Evolutionary conservation across 2,888 invertebrate genomes (phyloP), one percentile per base, ranked within the genome.

Genomic region (Zhuqinia jingwanae): DNA sequence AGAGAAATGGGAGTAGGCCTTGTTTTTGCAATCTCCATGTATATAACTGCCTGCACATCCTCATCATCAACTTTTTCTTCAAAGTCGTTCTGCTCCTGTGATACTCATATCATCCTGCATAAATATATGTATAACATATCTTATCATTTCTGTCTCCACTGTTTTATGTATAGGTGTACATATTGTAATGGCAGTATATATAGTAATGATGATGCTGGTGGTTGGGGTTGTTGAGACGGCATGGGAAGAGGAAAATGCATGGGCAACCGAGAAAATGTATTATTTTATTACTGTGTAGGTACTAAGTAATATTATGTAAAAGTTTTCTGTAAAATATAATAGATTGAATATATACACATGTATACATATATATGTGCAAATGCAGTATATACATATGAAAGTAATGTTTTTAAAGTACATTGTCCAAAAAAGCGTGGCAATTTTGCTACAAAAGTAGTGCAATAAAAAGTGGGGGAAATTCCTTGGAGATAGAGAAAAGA

Each of bases 371-470:
- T n/a, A n/a, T n/a, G n/a, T 36, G 36, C 36, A 36, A 36, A 36
- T 36, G 3, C 15, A 50, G 36, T 36, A 36, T 36, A 6, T 8
- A 36, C 36, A 36, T 36, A 6, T 5, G 50, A 50, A 13, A n/a
- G 50, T 50, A 50, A 36, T 36, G 47, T 13, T 70, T n/a, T n/a
- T 47, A 50, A 47, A 50, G 45, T 70, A 47, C 70, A 22, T 56
- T 75, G 53, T 75, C 56, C 56, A 50, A 47, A 60, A n/a, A 70
- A 70, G 47, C 70, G 70, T 22, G 36, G 58, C 56, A 42, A 58
- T 76, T 58, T 76, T 15, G 56, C 58, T 58, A 20, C 58, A 58
- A 76, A 75, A 78, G 63, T 78, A 63, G 63, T n/a, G 47, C 78
- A 78, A 77, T 58, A 60, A 58, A 75, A 77, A 60, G 77, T 27